Evolutionary conservation across 2,797 vertebrate genomes (phyloP).

Genomic region (Oreochromis grahami): DNA sequence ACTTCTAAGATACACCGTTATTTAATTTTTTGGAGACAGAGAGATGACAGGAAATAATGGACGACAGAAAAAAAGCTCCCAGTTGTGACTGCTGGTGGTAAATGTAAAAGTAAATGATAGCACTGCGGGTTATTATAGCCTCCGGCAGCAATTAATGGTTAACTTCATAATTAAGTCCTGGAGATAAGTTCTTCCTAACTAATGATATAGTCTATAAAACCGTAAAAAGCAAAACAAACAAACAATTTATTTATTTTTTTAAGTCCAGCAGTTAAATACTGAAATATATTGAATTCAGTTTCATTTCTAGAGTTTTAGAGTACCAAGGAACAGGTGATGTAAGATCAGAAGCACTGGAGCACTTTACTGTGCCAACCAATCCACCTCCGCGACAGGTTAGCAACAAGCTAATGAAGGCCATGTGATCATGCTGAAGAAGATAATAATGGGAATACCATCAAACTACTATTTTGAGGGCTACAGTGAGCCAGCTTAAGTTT

Average conservation of each 20-base stretch:
- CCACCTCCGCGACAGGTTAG: background rate
- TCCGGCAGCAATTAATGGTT: background rate
- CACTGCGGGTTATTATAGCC: background rate
- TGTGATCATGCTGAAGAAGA: background rate
- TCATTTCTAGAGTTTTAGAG: background rate
- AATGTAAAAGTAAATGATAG: background rate
- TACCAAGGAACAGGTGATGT: background rate
- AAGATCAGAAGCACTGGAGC: background rate
- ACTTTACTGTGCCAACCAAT: background rate
- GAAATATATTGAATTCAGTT: background rate
- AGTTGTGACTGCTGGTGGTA: background rate
- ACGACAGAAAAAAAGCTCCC: background rate
- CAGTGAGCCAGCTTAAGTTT: background rate
- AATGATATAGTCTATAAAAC: background rate
- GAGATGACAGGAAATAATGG: background rate
- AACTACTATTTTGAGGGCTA: background rate
- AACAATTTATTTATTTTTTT: background rate
- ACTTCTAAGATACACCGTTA: background rate
- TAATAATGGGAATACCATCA: background rate
- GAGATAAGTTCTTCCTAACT: background rate
- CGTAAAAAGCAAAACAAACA: background rate
- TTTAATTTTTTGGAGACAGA: background rate
- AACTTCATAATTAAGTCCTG: background rate
- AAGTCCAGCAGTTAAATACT: background rate
- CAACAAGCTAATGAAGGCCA: background rate